These are phyloP conservation scores for Malurus cyaneus DNA, from an alignment of 2,113 vertebrate species.

Conservation along the genomic window DNA sequence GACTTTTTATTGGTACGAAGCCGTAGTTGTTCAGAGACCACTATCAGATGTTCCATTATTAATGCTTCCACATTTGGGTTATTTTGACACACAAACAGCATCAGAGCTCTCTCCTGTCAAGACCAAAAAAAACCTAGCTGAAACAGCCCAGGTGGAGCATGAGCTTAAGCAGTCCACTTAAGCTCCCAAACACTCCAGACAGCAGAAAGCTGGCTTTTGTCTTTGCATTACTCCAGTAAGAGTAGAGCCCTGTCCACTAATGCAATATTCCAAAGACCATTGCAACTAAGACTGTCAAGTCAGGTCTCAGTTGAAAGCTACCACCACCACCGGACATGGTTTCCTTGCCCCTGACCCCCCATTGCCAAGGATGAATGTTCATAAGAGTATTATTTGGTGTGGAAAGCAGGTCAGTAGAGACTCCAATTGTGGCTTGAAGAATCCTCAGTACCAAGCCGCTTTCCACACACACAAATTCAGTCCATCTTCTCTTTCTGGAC, in stretches of 20 bases:
- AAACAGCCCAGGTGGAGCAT: neutral
- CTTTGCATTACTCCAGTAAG: neutral
- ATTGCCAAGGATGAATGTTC: neutral
- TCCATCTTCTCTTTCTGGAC: slow-evolving; percentile 98
- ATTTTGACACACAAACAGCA: neutral
- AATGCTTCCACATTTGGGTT: slow-evolving; percentile 24
- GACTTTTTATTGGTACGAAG: slow-evolving; percentile 51
- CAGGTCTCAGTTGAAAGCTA: neutral
- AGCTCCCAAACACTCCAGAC: neutral
- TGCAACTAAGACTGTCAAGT: neutral
- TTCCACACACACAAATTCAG: slow-evolving; percentile 98
- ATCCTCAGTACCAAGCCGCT: slow-evolving; percentile 87
- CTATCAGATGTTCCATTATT: neutral
- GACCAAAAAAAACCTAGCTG: neutral
- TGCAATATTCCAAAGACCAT: slow-evolving; percentile 61
- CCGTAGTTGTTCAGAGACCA: slow-evolving; percentile 31
- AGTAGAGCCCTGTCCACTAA: neutral
- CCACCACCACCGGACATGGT: neutral
- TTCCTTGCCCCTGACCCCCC: neutral
- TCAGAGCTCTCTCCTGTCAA: neutral
- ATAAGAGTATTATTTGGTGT: slow-evolving; percentile 26
- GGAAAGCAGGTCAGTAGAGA: slow-evolving; percentile 91
- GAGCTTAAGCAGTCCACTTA: neutral
- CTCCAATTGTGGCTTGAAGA: slow-evolving; percentile 82
- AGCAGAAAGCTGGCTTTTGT: neutral